Evolutionary conservation across 2,888 invertebrate genomes (phyloP).

Genomic region (Pterobdella sp.): DNA sequence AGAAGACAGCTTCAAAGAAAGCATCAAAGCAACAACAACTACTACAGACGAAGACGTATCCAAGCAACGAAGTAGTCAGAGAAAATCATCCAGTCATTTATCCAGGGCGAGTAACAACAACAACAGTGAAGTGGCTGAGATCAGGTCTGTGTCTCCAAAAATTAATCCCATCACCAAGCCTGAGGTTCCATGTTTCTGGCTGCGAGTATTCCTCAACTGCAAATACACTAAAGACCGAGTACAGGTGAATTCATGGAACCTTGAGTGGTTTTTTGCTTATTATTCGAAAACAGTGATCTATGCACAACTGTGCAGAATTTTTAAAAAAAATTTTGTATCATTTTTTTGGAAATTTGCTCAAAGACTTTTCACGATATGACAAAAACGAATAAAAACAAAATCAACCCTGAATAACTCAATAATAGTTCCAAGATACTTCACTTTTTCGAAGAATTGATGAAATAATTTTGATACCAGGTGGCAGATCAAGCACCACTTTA

Average conservation of each 20-base stretch:
- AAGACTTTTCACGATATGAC: no score
- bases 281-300: no score
- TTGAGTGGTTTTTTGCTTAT: no score
- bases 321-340: no score
- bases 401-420: background rate
- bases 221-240: background rate
- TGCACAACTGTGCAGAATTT: no score
- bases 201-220: background rate
- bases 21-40: background rate
- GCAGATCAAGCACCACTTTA: slow-evolving; percentile 23
- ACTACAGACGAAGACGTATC: background rate
- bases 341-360: no score
- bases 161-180: slow-evolving; percentile 14
- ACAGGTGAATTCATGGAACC: background rate
- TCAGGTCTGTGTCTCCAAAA: background rate
- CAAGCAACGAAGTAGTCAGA: background rate
- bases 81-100: background rate
- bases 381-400: background rate
- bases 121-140: background rate
- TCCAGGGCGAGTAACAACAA: slow-evolving; percentile 8
- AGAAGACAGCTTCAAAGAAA: background rate
- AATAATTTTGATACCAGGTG: no score
- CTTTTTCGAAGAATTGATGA: no score
- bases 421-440: background rate
- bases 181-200: background rate